Evolutionary conservation across 2,797 vertebrate genomes (phyloP).

Genomic region (Pipistrellus pipistrellus): DNA sequence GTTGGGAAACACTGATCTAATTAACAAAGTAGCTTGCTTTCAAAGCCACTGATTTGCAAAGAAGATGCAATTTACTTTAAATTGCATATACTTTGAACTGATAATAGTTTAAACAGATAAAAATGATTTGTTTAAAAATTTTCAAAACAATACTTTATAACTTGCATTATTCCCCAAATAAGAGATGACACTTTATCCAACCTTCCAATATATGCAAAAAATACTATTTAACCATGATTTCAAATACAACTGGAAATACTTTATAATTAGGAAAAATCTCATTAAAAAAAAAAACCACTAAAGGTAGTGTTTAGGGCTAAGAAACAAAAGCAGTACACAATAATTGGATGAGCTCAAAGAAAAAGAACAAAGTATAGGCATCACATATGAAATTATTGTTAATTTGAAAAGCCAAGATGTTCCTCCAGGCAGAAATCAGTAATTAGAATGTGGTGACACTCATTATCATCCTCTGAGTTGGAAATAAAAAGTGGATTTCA

Average conservation of each 20-base stretch:
- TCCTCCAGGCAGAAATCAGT: slow-evolving; percentile 82
- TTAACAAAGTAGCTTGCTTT: slow-evolving; percentile 11
- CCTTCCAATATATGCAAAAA: slow-evolving; percentile 75
- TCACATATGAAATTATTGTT: slow-evolving; percentile 83
- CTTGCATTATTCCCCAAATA: slow-evolving; percentile 75
- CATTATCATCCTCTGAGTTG: slow-evolving; percentile 74
- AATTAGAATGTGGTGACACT: slow-evolving; percentile 79
- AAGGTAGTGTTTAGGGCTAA: slow-evolving; percentile 62
- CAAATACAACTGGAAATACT: slow-evolving; percentile 75
- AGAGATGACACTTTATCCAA: slow-evolving; percentile 76
- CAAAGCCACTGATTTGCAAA: slow-evolving; percentile 47
- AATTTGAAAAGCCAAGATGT: slow-evolving; percentile 83
- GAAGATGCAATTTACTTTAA: slow-evolving; percentile 48
- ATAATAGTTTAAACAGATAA: slow-evolving; percentile 56
- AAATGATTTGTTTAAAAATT: slow-evolving; percentile 59
- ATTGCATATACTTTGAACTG: background rate
- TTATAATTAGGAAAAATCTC: slow-evolving; percentile 81
- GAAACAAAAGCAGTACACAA: slow-evolving; percentile 71
- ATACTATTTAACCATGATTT: slow-evolving; percentile 82
- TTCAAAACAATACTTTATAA: slow-evolving; percentile 57
- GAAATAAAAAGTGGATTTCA: slow-evolving; percentile 71
- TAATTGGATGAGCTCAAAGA: slow-evolving; percentile 77
- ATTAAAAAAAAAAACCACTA: slow-evolving; percentile 37
- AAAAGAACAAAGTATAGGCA: slow-evolving; percentile 79
- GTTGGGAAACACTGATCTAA: no score